Evolutionary conservation across 2,113 vertebrate genomes (phyloP).

Genomic region (Glaucidium brasilianum): DNA sequence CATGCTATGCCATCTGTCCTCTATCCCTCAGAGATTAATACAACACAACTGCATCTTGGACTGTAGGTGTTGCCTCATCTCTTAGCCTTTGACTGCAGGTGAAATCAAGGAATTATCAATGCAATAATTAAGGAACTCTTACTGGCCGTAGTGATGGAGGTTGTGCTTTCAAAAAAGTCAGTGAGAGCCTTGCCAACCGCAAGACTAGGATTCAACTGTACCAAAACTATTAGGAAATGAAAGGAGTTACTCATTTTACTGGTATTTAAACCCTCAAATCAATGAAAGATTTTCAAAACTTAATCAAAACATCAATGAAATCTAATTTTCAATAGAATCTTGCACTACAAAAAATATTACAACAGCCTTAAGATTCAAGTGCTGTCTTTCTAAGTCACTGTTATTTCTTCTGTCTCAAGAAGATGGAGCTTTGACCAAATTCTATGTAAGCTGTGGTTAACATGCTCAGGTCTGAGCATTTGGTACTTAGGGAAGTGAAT

Average conservation of each 20-base stretch:
- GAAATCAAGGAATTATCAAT: not conserved
- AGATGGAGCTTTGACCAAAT: not conserved
- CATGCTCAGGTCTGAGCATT: not conserved
- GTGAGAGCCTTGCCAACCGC: not conserved
- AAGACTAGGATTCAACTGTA: not conserved
- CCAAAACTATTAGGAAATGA: not conserved
- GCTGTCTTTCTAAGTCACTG: not conserved
- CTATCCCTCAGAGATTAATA: not conserved
- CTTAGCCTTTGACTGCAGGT: not conserved
- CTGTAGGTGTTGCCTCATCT: not conserved
- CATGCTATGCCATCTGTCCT: not conserved
- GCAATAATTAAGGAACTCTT: not conserved
- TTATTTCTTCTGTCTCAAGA: not conserved
- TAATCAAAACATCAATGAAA: not conserved
- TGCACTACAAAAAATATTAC: not conserved
- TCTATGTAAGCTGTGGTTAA: not conserved
- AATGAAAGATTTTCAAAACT: not conserved
- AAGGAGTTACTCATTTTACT: not conserved
- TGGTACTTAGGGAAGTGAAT: not conserved
- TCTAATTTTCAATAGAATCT: not conserved
- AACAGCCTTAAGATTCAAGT: not conserved
- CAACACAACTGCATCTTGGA: not conserved
- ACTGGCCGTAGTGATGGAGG: too few species aligned
- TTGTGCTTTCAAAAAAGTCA: not conserved
- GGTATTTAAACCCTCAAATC: not conserved